A percentile compares a stretch with the other conserved stretches of the same genome.
These are phyloP conservation scores for Euura lappo DNA, from an alignment of 1,140 invertebrate genomes.

Conservation along the genomic window DNA sequence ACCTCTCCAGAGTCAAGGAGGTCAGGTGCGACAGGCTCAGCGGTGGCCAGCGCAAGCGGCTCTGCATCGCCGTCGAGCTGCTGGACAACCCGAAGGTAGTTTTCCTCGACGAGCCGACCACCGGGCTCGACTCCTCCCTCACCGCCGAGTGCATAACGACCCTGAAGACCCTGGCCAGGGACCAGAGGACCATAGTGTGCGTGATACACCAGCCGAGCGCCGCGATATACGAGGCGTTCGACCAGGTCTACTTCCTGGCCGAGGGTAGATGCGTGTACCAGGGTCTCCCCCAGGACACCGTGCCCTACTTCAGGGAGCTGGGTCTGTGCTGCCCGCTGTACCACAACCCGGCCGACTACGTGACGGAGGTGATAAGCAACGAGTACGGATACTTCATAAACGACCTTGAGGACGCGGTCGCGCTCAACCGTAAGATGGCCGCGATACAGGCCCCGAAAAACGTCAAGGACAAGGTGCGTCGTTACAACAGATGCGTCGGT, in stretches of 20 bases:
- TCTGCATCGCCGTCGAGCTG: slow-evolving; percentile 83
- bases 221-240: slow-evolving; percentile 82
- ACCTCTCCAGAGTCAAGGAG: slow-evolving; percentile 68
- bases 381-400: neutral
- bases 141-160: slow-evolving; percentile 79
- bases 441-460: slow-evolving; percentile 12
- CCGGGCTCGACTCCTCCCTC: slow-evolving; percentile 80
- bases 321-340: slow-evolving; percentile 76
- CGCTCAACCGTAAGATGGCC: slow-evolving; percentile 19
- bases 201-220: slow-evolving; percentile 79
- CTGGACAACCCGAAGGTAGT: slow-evolving; percentile 84
- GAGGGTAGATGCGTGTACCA: slow-evolving; percentile 77
- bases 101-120: slow-evolving; percentile 72
- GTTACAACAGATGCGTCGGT: slow-evolving; percentile 55
- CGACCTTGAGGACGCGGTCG: slow-evolving; percentile 58
- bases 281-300: slow-evolving; percentile 70
- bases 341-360: slow-evolving; percentile 84
- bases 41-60: slow-evolving; percentile 78
- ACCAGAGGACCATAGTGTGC: slow-evolving; percentile 73
- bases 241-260: slow-evolving; percentile 72
- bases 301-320: slow-evolving; percentile 71
- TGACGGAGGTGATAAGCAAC: neutral
- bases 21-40: slow-evolving; percentile 71
- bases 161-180: slow-evolving; percentile 66
- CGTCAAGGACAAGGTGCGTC: slow-evolving; percentile 10